A percentile compares a stretch with the other conserved stretches of the same genome.
Evolutionary conservation across 2,888 invertebrate species (phyloP).

Genomic region (Ptilodon capucinus): DNA sequence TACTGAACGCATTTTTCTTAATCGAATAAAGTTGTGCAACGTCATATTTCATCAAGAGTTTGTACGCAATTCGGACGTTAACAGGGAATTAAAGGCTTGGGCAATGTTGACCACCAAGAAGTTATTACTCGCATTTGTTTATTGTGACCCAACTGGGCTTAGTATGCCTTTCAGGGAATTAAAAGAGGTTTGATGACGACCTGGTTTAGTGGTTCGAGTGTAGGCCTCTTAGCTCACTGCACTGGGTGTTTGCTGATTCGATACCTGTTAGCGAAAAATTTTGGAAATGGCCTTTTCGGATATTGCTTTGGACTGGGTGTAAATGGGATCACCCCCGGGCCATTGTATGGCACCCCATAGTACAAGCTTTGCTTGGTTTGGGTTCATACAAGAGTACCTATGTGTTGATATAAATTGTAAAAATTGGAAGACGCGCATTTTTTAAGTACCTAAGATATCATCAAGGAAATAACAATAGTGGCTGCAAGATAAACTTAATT

Average conservation of each 20-base stretch:
- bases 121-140: not conserved
- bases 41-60: constrained; percentile 1
- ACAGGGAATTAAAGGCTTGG: not conserved
- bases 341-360: too few species aligned
- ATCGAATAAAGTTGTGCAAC: not conserved
- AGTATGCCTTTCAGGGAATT: not conserved
- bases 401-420: too few species aligned
- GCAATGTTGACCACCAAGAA: not conserved
- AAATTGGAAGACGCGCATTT: not conserved
- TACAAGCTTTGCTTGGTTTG: too few species aligned
- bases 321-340: too few species aligned
- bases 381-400: too few species aligned
- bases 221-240: too few species aligned
- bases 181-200: too few species aligned
- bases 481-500: not conserved
- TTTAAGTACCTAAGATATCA: not conserved
- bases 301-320: too few species aligned
- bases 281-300: too few species aligned
- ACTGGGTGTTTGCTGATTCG: too few species aligned
- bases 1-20: constrained; percentile 1
- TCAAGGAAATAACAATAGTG: not conserved
- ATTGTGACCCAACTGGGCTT: not conserved
- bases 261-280: too few species aligned
- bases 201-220: too few species aligned
- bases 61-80: constrained; percentile 1